Base-by-base conservation (phyloP, 1,140 invertebrate genomes). In the Drepana arcuata region DNA sequence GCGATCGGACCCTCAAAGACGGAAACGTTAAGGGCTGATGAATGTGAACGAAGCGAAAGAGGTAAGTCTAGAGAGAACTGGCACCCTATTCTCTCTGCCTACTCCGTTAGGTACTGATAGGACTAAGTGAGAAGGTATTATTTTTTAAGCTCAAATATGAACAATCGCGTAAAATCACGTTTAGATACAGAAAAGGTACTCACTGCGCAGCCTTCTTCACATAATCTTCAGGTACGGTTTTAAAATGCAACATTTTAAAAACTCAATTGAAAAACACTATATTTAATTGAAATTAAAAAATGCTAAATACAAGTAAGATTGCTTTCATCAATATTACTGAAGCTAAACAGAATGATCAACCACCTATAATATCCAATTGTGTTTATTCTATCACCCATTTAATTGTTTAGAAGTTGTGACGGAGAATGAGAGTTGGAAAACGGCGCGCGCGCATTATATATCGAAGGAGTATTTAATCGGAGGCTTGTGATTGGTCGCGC, bases 341-440 rank as follows among this genome's bases (percentile, higher is more conserved):
- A 80, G 33, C 75, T 80, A 48, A 78, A 80, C 11, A 80, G 33
- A 43, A 65, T 70, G 62, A 75, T 61, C 21, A 80, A 58, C 75
- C 75, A 80, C 52, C 72, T 63, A 57, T 75, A 73, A 44, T 64
- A 70, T 54, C 50, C 70, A 33, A 69, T 65, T 42, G 42, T 64
- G 31, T 65, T 66, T 43, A 72, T 56, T 67, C 60, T 77, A 62
- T 72, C 65, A 75, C 75, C 75, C 75, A 80, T 80, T 80, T 80
- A 80, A 69, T 71, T 45, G 55, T 41, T 43, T n/a, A 51, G 41
- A 45, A 41, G 52, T 51, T 36, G 34, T 14, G 32, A 53, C 53
- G 47, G 65, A 61, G 44, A 30, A 39, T 38, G 47, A 67, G 50
- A 53, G 62, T 49, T 42, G 27, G 41, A 55, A 46, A 25, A 36